A percentile compares a stretch with the other conserved stretches of the same genome.
Conservation (phyloP, 2,113 vertebrate genomes). For the Pluvialis apricaria region DNA sequence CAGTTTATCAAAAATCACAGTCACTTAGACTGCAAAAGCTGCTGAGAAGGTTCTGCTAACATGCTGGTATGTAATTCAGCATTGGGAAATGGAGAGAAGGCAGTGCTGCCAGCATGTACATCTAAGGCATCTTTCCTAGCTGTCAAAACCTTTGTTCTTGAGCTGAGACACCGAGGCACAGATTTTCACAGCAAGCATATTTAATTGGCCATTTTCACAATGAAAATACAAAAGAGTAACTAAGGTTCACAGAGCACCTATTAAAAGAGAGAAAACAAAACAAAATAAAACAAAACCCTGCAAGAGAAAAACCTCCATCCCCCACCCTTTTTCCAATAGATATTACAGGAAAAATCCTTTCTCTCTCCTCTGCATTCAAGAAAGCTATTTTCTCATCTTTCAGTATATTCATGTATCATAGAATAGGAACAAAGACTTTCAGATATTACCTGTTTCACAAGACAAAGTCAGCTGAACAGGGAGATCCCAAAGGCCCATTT, state of each 20-base stretch:
- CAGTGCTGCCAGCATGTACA: not conserved
- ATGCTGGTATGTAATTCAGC: not conserved
- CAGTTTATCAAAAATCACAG: conserved; percentile 49
- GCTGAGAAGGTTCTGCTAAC: not conserved
- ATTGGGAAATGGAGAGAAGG: conserved; percentile 7
- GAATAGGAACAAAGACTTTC: conserved; percentile 67
- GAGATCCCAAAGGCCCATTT: conserved; percentile 19
- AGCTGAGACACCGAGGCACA: conserved; percentile 29
- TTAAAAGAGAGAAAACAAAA: not conserved
- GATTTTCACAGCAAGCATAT: conserved; percentile 15
- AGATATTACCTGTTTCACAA: conserved; percentile 65
- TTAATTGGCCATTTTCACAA: not conserved
- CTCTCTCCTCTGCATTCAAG: not conserved
- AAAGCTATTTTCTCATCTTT: conserved; percentile 47
- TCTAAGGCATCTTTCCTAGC: conserved; percentile 35
- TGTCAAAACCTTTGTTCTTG: conserved; percentile 76
- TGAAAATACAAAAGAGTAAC: not conserved
- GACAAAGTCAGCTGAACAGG: conserved; percentile 35
- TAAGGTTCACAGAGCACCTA: not conserved
- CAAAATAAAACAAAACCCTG: not conserved
- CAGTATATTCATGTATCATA: not conserved
- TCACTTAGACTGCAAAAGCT: not conserved
- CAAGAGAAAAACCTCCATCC: not conserved
- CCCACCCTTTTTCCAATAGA: not conserved
- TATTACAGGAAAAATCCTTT: not conserved